phyloP scores from a whole-genome alignment of 2,888 invertebrate genomes.

The Liopterus haemorrhoidalis region DNA sequence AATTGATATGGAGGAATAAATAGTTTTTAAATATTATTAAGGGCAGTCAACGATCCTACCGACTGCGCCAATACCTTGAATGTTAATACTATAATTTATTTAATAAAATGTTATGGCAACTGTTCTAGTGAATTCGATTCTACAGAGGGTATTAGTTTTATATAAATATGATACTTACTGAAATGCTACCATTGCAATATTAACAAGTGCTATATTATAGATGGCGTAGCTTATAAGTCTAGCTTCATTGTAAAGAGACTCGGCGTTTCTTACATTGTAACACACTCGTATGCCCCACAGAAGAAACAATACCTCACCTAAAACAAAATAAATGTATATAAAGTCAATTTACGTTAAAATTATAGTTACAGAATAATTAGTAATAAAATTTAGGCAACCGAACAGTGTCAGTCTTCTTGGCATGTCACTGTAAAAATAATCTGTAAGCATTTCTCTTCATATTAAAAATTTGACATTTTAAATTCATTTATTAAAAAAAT shows the following conservation, averaged over 20 bases:
- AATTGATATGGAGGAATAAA: too few species aligned
- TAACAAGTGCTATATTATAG: constrained; percentile 89
- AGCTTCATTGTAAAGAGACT: constrained; percentile 89
- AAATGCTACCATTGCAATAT: constrained; percentile 85
- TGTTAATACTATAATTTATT: too few species aligned
- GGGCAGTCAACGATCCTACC: too few species aligned
- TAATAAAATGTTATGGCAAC: too few species aligned
- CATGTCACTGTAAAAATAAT: too few species aligned
- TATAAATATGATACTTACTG: constrained; percentile 68
- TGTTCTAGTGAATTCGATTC: background rate
- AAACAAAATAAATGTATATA: constrained; percentile 37
- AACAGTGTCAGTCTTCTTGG: too few species aligned
- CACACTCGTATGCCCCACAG: constrained; percentile 82
- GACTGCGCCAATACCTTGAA: too few species aligned
- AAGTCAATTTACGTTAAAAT: constrained; percentile 6
- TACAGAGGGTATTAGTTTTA: background rate
- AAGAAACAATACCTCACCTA: constrained; percentile 71
- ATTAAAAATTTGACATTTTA: too few species aligned
- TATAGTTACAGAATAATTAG: background rate
- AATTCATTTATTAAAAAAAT: too few species aligned
- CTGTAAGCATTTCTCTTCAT: too few species aligned
- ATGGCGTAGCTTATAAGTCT: constrained; percentile 88
- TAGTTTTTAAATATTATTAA: too few species aligned
- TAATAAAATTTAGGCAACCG: too few species aligned
- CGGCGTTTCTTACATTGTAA: constrained; percentile 82